A percentile compares a stretch with the other conserved stretches of the same genome.
phyloP scores from a whole-genome alignment of 2,888 invertebrate species.

The Tachina fera region DNA sequence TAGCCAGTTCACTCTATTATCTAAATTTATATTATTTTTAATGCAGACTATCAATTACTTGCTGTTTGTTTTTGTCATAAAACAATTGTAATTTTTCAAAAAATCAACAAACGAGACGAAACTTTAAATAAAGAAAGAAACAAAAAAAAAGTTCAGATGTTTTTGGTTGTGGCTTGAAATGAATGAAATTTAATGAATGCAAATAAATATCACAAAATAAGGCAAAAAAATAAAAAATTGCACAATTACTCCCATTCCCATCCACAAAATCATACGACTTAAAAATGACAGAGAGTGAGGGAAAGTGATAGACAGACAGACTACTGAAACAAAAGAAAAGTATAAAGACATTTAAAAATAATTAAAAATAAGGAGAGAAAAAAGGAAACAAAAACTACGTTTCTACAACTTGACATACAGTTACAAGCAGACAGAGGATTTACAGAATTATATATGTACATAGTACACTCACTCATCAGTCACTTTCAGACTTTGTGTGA shows the following conservation, averaged over 20 bases:
- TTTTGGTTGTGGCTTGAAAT: conserved; percentile 38
- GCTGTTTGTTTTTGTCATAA: conserved; percentile 12
- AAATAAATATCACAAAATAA: conserved; percentile 49
- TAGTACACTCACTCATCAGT: conserved; percentile 45
- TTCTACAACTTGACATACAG: conserved; percentile 53
- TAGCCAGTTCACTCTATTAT: background rate
- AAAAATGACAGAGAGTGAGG: conserved; percentile 39
- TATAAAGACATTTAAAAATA: conserved; percentile 14
- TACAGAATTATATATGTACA: conserved; percentile 43
- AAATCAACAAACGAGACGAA: conserved; percentile 40
- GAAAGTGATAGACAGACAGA: background rate
- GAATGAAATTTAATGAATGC: conserved; percentile 66
- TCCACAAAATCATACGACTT: conserved; percentile 42
- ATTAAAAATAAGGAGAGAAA: background rate
- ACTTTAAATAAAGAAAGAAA: conserved; percentile 35
- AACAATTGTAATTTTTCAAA: conserved; percentile 54
- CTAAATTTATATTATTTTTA: conserved; percentile 6
- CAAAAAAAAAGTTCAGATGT: conserved; percentile 32
- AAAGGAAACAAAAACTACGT: background rate
- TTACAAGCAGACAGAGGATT: conserved; percentile 39
- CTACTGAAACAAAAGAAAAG: conserved; percentile 39
- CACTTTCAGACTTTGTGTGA: conserved; percentile 51
- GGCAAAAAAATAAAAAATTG: conserved; percentile 18
- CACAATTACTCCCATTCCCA: conserved; percentile 19
- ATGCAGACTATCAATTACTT: conserved; percentile 52